Conservation (phyloP, 2,113 vertebrate species). For the Callopanchax toddi region DNA sequence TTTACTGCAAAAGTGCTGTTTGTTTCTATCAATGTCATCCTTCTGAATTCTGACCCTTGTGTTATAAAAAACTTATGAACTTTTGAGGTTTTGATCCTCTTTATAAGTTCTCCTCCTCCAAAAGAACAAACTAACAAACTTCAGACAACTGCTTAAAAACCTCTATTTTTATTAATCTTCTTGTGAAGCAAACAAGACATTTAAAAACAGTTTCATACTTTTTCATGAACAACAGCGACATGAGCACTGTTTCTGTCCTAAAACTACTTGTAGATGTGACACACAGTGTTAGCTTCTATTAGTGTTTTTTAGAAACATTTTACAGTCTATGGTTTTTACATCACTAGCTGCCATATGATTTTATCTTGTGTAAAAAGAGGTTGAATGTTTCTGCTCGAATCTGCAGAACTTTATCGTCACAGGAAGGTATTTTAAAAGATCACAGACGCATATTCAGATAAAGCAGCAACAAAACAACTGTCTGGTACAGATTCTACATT, state of each 20-base stretch:
- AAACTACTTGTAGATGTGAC: neutral
- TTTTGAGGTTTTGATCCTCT: neutral
- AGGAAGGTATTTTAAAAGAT: conserved; percentile 18
- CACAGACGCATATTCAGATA: conserved; percentile 29
- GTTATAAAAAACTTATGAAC: neutral
- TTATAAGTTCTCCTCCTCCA: neutral
- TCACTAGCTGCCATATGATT: conserved; percentile 17
- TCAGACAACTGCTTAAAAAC: neutral
- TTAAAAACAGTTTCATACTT: neutral
- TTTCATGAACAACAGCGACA: neutral
- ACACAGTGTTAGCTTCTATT: neutral
- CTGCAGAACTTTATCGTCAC: neutral
- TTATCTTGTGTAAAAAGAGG: neutral
- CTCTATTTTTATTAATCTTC: conserved; percentile 4
- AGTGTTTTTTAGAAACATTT: neutral
- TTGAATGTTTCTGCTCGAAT: conserved; percentile 1
- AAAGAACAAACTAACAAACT: neutral
- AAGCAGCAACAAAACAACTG: conserved; percentile 3
- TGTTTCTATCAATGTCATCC: neutral
- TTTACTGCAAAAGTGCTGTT: too few species aligned
- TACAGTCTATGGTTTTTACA: conserved; percentile 16
- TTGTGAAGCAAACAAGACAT: conserved; percentile 3
- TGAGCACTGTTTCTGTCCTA: neutral
- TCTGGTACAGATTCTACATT: conserved; percentile 22
- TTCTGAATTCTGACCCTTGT: neutral